Conservation (phyloP, 1,140 invertebrate species). For the Diachasma alloeum region DNA sequence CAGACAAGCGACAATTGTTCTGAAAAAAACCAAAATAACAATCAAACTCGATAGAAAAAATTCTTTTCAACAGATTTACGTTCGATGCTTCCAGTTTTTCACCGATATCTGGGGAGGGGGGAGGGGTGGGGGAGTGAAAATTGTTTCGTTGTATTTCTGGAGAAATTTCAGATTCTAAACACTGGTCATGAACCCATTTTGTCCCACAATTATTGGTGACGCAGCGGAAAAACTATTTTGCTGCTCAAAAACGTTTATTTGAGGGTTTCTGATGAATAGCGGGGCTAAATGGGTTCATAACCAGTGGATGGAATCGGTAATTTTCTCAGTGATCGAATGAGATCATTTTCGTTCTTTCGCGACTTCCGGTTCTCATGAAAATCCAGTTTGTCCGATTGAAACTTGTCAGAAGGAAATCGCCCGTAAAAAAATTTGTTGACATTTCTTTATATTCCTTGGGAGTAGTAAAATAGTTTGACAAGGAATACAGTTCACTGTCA, state of each 20-base stretch:
- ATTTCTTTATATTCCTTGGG: too few species aligned
- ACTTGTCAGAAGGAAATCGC: too few species aligned
- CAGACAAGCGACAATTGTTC: constrained; percentile 55
- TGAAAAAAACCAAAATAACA: constrained; percentile 31
- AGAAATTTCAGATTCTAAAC: not conserved
- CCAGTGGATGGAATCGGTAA: not conserved
- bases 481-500: constrained; percentile 52
- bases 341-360: not conserved
- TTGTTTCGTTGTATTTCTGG: not conserved
- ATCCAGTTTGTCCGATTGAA: too few species aligned
- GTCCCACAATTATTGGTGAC: too few species aligned
- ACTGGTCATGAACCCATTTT: too few species aligned
- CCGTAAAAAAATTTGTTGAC: not conserved
- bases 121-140: too few species aligned
- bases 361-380: too few species aligned
- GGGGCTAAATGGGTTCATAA: too few species aligned
- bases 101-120: not conserved
- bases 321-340: not conserved
- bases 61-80: not conserved
- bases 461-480: not conserved
- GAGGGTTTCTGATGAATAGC: too few species aligned
- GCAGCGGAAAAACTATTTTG: too few species aligned
- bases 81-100: not conserved
- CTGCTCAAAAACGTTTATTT: too few species aligned
- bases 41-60: not conserved